Conservation (phyloP, 2,888 invertebrate species). For the Odontomyia ornata region DNA sequence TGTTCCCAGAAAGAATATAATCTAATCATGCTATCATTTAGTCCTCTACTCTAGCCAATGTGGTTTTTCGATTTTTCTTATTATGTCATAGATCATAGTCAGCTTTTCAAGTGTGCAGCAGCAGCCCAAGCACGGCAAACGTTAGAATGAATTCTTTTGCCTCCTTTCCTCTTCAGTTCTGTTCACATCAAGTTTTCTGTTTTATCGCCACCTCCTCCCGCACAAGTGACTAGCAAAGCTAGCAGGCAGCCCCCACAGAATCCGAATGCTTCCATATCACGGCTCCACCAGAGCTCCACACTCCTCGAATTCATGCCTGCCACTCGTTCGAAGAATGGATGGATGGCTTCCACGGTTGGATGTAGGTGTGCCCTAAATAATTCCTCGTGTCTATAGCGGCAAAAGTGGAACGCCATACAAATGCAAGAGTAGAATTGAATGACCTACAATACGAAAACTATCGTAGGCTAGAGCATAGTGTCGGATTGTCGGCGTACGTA, state of each 20-base stretch:
- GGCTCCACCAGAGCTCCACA: too few species aligned
- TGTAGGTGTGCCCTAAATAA: slow-evolving; percentile 39
- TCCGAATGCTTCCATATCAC: background rate
- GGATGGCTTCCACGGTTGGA: background rate
- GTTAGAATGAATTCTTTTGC: background rate
- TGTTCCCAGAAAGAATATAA: too few species aligned
- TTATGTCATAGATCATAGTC: slow-evolving; percentile 18
- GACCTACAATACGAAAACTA: slow-evolving; percentile 33
- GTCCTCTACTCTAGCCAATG: background rate
- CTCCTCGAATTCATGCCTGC: background rate
- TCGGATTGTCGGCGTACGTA: background rate
- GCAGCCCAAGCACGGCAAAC: too few species aligned
- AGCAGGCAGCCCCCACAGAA: background rate
- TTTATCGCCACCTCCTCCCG: background rate
- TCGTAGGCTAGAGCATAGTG: background rate
- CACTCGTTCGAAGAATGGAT: background rate
- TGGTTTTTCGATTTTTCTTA: background rate
- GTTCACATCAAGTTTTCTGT: background rate
- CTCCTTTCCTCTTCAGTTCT: slow-evolving; percentile 3
- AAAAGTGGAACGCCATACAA: slow-evolving; percentile 36
- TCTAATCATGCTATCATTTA: background rate
- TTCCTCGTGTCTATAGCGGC: slow-evolving; percentile 16
- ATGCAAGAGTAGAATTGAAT: slow-evolving; percentile 17
- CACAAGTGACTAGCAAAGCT: background rate
- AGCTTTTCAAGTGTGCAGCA: background rate